Base-by-base conservation (phyloP, 2,888 invertebrate genomes). In the Myopa tessellatipennis region DNA sequence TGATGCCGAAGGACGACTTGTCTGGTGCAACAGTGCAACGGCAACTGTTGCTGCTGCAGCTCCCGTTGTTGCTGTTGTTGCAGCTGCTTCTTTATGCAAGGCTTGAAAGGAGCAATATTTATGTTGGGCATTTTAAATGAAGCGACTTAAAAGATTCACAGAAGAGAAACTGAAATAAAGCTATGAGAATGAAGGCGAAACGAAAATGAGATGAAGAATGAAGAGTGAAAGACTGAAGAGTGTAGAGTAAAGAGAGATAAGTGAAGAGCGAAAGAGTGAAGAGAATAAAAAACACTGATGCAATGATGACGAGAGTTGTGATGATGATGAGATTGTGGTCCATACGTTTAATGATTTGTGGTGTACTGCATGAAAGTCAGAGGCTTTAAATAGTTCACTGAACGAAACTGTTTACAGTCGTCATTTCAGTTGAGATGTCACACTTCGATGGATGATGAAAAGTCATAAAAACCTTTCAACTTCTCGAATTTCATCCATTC, bases 1-100 rank as follows among this genome's bases (percentile, higher is more conserved):
- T 45, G 45, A 45, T 8, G 45, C 45, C 45, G 45, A 45, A 45
- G 45, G 45, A 45, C 45, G 45, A 36, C 18, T 10, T 63, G 63
- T 36, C 36, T 36, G 34, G 63, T 26, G 26, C 5, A 14, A 34
- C 5, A 63, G 12, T 34, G 63, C 63, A 36, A 34, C 34, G 63
- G 63, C 63, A 63, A 63, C 36, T 63, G 63, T 63, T 63, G 63
- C 63, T 36, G 16, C 63, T 63, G 63, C 60, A 18, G 26, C 60
- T 60, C 8, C 18, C 26, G 60, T 60, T 60, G 6, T 60, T 60
- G 26, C 26, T 26, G 26, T 26, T 26, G 26, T 2, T 26, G 26
- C 26, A 26, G 63, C 26, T 63, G 63, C 63, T 36, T 4, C 63
- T 63, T n/a, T 45, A 45, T 45, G 45, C 45, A 45, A 45, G 45